Evolutionary conservation across 2,888 invertebrate species (phyloP), one percentile per base, ranked within the genome.

Genomic region (Fabriciana adippe): DNA sequence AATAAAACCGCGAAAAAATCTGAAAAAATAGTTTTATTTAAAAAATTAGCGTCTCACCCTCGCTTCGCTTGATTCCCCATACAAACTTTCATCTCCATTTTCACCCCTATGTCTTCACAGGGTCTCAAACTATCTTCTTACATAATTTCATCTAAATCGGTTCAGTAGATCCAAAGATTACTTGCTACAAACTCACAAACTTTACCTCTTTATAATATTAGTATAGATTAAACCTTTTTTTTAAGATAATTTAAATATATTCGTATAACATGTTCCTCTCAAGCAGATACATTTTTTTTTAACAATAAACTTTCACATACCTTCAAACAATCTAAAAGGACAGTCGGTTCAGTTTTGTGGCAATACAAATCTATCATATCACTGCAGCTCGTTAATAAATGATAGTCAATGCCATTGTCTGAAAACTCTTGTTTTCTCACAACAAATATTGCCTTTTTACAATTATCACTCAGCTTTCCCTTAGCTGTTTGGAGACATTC

Each of bases 291-390:
- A 26, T 26, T 26, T 26, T 26, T n/a, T n/a, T n/a, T 55, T 35
- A 4, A 14, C 35, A 11, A 45, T n/a, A 31, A 55, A 13, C 18
- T 48, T 45, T 45, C 35, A 56, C 53, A 69, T 70, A 95, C 95
- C 92, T 97, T 97, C 15, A 97, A 91, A 82, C 97, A 97, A 70
- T 96, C 95, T 41, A 97, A 90, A 55, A 96, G 93, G 69, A 95
- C 94, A 2, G 95, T 89, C 41, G 94, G 93, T 73, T 96, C 96
- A 8, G 94, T 94, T 73, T 95, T 94, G 55, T 95, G 94, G 80
- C 99, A 99, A 86, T 96, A 98, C 74, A 95, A 94, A 75, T 96
- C 95, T 65, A 98, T 96, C 95, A 97, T 97, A 75, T 95, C 94
- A 81, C 96, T 96, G 84, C 99, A 99, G 71, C 95, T 95, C 66